Conservation (phyloP, 2,888 invertebrate genomes). For the Disparrhopalites patrizii region DNA sequence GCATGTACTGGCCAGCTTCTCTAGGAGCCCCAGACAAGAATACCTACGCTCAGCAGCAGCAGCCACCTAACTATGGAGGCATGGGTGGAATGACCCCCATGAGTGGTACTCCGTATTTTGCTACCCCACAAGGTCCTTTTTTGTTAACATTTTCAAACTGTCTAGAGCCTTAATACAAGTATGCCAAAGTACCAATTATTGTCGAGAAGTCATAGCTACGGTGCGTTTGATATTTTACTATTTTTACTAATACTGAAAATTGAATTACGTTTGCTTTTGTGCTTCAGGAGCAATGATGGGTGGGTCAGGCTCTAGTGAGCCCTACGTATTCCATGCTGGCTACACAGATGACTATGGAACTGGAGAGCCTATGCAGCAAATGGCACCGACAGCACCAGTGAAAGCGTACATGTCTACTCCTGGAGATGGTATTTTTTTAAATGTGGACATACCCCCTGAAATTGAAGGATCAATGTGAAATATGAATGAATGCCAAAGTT, state of each 20-base stretch:
- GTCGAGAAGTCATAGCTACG: not conserved
- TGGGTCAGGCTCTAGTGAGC: not conserved
- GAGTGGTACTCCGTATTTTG: not conserved
- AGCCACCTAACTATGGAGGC: not conserved
- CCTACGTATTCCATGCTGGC: conserved; percentile 6
- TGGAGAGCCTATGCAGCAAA: conserved; percentile 8
- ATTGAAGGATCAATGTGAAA: not conserved
- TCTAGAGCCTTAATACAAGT: not conserved
- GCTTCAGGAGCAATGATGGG: not conserved
- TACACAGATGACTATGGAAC: conserved; percentile 12
- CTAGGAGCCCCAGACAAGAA: not conserved
- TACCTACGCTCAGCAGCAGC: not conserved
- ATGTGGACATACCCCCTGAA: not conserved
- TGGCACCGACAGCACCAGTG: conserved; percentile 5
- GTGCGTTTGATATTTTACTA: not conserved
- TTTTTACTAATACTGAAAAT: not conserved
- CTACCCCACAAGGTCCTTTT: not conserved
- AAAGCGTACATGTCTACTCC: conserved; percentile 18
- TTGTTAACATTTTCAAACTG: not conserved
- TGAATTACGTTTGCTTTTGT: too few species aligned
- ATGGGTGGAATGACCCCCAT: not conserved
- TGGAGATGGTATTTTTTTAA: conserved; percentile 13
- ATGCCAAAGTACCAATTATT: not conserved
- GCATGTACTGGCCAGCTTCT: conserved; percentile 22
- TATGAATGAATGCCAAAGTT: not conserved